Base-by-base conservation (phyloP, 64 coral and sea anemone genomes). In the Montipora efflorescens region DNA sequence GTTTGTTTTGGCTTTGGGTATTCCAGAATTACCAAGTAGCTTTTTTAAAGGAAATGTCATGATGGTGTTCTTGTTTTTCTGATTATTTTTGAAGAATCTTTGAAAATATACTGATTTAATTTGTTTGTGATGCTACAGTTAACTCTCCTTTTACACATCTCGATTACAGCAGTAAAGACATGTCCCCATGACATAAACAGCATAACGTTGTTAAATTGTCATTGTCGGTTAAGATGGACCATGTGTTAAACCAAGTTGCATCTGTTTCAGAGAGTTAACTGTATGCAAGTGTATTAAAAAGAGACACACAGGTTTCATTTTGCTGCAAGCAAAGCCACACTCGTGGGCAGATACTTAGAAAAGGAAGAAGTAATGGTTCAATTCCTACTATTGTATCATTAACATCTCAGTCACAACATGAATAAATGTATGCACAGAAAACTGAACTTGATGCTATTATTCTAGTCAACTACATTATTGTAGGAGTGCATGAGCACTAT, bases 281-380 rank as follows among this genome's bases (percentile, higher is more conserved):
- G 16, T 23, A 74, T 22, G 3, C 71, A 25, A 74, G 28, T 74
- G 71, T 28, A 8, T 64, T 28, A 82, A 84, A 84, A 14, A 45
- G 5, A 66, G 62, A 67, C 11, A 5, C 74, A 3, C 48, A 67
- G 61, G 81, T 85, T 71, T 61, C 66, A 71, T 70, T 85, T 70
- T 69, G 62, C 21, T 71, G 70, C 45, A 70, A 46, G 82, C 82
- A 85, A 85, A 85, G 82, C 82, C 82, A 21, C 82, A 70, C 19
- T 67, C 8, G 67, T 55, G 3, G 57, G 46, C 48, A 12, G 18
- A 49, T n/a, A 85, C 67, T 71, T 20, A 20, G 18, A 49, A 71
- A 43, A 7, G 19, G 7, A 85, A 69, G 43, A 15, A 85, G 16
- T 49, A 6, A 85, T 85, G 5, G 18, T 10, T 36, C 36, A 36